Percentiles rank a stretch among this genome's conserved stretches.
These are phyloP conservation scores for Hylaeus anthracinus DNA, from an alignment of 1,140 invertebrate species.

Conservation along the genomic window DNA sequence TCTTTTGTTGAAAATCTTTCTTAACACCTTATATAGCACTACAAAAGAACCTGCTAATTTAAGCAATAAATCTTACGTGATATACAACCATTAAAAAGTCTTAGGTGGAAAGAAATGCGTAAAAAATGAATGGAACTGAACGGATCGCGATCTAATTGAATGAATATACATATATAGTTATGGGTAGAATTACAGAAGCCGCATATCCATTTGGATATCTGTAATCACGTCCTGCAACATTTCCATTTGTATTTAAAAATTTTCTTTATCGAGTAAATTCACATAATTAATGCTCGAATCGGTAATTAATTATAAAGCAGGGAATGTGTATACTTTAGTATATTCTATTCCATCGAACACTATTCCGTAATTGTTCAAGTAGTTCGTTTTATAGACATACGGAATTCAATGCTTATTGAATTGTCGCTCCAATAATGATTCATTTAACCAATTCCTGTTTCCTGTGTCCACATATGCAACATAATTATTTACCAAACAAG, in stretches of 20 bases:
- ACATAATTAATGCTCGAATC: conserved; percentile 12
- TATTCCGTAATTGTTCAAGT: neutral
- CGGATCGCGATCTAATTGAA: conserved; percentile 31
- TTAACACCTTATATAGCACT: too few species aligned
- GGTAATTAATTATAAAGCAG: conserved; percentile 16
- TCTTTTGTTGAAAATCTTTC: too few species aligned
- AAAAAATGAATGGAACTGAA: conserved; percentile 8
- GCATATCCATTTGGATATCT: conserved; percentile 26
- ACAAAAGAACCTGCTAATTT: too few species aligned
- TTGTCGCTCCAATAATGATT: too few species aligned
- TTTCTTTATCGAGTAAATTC: conserved; percentile 23
- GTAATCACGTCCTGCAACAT: conserved; percentile 15
- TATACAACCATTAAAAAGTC: neutral
- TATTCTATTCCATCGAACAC: neutral
- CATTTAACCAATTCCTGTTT: too few species aligned
- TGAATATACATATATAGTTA: conserved; percentile 29
- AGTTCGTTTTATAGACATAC: neutral
- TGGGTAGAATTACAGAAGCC: conserved; percentile 18
- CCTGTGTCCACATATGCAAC: too few species aligned
- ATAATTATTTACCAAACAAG: too few species aligned
- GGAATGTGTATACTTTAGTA: neutral
- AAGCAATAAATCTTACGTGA: too few species aligned
- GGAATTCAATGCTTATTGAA: too few species aligned
- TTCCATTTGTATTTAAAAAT: conserved; percentile 40
- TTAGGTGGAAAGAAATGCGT: neutral